These are phyloP conservation scores for Diprion similis DNA, from an alignment of 1,140 invertebrate species.

Conservation along the genomic window DNA sequence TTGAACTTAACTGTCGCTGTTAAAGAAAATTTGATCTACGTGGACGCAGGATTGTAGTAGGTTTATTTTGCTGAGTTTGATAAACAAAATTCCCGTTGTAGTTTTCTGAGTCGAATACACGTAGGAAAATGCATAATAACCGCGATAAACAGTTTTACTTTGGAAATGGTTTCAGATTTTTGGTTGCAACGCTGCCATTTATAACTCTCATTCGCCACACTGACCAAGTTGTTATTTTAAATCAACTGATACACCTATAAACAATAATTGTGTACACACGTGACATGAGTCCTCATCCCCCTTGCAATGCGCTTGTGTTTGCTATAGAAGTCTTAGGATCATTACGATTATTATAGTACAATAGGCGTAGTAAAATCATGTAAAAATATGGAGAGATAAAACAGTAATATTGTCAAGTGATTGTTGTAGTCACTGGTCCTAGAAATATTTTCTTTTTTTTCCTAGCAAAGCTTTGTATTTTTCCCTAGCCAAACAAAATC, in stretches of 20 bases:
- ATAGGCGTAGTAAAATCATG: neutral
- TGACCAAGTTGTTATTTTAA: slow-evolving; percentile 24
- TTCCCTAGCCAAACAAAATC: too few species aligned
- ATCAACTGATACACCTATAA: neutral
- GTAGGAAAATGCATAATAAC: neutral
- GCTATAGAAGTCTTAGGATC: neutral
- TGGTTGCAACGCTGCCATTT: slow-evolving; percentile 9
- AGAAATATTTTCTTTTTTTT: too few species aligned
- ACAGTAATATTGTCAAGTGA: too few species aligned
- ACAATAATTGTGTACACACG: neutral
- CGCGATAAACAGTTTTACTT: neutral
- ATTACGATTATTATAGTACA: neutral
- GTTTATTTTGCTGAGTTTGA: neutral
- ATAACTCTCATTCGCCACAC: slow-evolving; percentile 17
- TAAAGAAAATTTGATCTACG: neutral
- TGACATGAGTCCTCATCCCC: neutral
- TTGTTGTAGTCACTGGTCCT: too few species aligned
- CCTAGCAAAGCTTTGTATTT: too few species aligned
- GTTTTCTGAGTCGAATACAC: neutral
- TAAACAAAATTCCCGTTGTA: neutral
- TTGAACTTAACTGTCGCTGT: neutral
- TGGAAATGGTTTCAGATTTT: neutral
- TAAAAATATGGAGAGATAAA: too few species aligned
- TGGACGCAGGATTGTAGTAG: neutral
- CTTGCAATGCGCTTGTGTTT: neutral